Percentiles rank a stretch among this genome's conserved stretches.
These are phyloP conservation scores for Sylvia borin DNA, from an alignment of 2,797 vertebrate species.

Conservation along the genomic window DNA sequence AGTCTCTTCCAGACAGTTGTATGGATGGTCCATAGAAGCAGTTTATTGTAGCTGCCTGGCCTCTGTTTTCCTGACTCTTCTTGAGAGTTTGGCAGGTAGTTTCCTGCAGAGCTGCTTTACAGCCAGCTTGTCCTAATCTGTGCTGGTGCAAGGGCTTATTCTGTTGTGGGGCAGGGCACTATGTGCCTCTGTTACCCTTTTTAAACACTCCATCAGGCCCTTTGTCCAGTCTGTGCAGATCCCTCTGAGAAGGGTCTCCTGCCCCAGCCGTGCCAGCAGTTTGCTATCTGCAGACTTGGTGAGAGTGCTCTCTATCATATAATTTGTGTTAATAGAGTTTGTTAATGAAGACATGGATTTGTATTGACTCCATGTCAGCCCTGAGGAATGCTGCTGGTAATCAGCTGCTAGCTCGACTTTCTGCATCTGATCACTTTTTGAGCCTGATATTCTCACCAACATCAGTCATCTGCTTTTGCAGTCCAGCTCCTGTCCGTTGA, in stretches of 20 bases:
- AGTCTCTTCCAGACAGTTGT: neutral
- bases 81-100: neutral
- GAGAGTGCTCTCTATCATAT: neutral
- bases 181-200: neutral
- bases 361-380: neutral
- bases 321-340: neutral
- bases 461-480: rapidly evolving
- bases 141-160: neutral
- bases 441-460: neutral
- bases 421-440: neutral
- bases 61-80: neutral
- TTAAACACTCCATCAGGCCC: neutral
- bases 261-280: neutral
- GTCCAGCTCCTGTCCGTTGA: neutral
- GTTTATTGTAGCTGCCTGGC: neutral
- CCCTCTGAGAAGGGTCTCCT: neutral
- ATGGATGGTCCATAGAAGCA: neutral
- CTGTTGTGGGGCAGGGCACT: neutral
- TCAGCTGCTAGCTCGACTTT: neutral
- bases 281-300: neutral
- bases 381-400: neutral
- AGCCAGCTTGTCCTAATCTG: neutral
- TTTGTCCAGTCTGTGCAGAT: neutral
- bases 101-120: neutral
- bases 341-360: neutral